Conservation (phyloP, 64 coral and sea anemone species). For the Montipora cactus region DNA sequence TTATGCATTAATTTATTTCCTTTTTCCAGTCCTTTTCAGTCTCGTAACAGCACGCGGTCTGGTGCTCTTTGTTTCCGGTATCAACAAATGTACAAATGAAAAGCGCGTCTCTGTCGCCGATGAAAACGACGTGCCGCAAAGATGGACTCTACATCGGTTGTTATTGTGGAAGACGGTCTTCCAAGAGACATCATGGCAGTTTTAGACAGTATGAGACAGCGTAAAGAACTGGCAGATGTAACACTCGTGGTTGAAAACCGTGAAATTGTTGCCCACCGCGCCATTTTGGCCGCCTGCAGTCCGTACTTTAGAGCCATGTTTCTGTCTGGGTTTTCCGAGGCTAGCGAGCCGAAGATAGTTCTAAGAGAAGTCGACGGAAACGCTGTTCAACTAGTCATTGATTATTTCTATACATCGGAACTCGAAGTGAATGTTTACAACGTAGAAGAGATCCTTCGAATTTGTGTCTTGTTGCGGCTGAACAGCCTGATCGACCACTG, state of each 20-base stretch:
- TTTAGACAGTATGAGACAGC: constrained; percentile 85
- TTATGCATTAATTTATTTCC: constrained; percentile 24
- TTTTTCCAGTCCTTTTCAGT: constrained; percentile 42
- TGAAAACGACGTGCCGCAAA: background rate
- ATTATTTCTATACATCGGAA: constrained; percentile 96
- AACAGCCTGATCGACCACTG: constrained; percentile 90
- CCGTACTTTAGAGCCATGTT: constrained; percentile 99
- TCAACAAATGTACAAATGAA: background rate
- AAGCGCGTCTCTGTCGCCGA: background rate
- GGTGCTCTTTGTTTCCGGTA: constrained; percentile 31
- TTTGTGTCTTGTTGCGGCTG: constrained; percentile 84
- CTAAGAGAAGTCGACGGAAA: constrained; percentile 77
- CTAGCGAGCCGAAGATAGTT: constrained; percentile 74
- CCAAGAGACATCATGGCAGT: constrained; percentile 81
- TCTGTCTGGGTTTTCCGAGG: constrained; percentile 93
- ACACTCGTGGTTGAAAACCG: constrained; percentile 65
- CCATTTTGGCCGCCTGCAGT: constrained; percentile 94
- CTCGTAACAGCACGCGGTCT: background rate
- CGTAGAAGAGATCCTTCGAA: constrained; percentile 87
- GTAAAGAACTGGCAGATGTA: constrained; percentile 90
- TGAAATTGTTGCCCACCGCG: constrained; percentile 78
- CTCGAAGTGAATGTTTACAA: constrained; percentile 84
- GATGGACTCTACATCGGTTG: constrained; percentile 79
- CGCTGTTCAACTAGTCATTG: constrained; percentile 81
- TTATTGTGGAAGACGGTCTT: constrained; percentile 80